Base-by-base conservation (phyloP, 2,888 invertebrate genomes). In the Polydrusus cervinus region DNA sequence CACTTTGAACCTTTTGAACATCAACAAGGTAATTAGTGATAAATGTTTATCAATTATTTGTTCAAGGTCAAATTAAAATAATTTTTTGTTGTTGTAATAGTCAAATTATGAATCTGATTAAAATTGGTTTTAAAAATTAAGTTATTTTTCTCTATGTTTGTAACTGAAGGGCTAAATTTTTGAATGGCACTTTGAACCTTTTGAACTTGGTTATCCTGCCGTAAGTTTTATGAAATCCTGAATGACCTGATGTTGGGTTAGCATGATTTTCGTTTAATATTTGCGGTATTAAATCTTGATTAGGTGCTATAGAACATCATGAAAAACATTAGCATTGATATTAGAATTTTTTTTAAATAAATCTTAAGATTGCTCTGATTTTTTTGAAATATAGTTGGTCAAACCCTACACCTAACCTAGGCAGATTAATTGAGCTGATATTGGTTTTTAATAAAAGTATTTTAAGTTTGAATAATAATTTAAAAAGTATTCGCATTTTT, bases 241-340 rank as follows among this genome's bases (percentile, higher is more conserved):
- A 68, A 69, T 78, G 77, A 71, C 80, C 79, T 14, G 76, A 64
- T n/a, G 66, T 47, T 40, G 77, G 76, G n/a, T n/a, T n/a, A n/a
- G n/a, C n/a, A n/a, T n/a, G n/a, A n/a, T n/a, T n/a, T n/a, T n/a
- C n/a, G n/a, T n/a, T n/a, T n/a, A n/a, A n/a, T n/a, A n/a, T n/a
- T n/a, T n/a, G n/a, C n/a, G n/a, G n/a, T n/a, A n/a, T n/a, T n/a
- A n/a, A n/a, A 38, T 67, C 30, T 30, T 7, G 30, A 30, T 30
- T 30, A 30, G 30, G 30, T 30, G 30, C 7, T 5, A 30, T 30
- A 30, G 30, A 30, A 30, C 30, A 30, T 30, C 30, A 30, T 30
- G 30, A 7, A 30, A 30, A 30, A 30, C 7, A 30, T 30, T 30
- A 30, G 7, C 30, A 7, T 30, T 30, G 7, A 30, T 30, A 30